phyloP scores from a whole-genome alignment of 1,140 invertebrate species.

The Zaprionus gabonicus region DNA sequence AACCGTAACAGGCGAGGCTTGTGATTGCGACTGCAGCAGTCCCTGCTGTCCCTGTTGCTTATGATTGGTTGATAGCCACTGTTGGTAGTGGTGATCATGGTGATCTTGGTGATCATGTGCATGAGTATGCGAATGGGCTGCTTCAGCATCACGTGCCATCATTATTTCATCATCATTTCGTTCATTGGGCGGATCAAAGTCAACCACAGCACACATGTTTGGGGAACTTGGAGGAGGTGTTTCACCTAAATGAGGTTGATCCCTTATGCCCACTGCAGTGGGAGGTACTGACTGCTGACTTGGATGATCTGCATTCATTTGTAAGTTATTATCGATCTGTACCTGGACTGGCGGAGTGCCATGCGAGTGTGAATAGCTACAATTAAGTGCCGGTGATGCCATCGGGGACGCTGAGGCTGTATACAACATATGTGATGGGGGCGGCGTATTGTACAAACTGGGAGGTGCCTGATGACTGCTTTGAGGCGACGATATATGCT shows the following conservation, averaged over 20 bases:
- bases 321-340: slow-evolving; percentile 25
- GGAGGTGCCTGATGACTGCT: slow-evolving; percentile 66
- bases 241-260: slow-evolving; percentile 65
- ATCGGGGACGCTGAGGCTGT: slow-evolving; percentile 73
- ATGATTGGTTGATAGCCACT: slow-evolving; percentile 58
- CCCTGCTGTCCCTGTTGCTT: slow-evolving; percentile 51
- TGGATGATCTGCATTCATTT: slow-evolving; percentile 24
- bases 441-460: slow-evolving; percentile 65
- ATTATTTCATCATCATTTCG: slow-evolving; percentile 1
- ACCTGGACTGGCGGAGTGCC: slow-evolving; percentile 49
- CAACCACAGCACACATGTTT: slow-evolving; percentile 66
- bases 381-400: slow-evolving; percentile 72
- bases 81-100: slow-evolving; percentile 55
- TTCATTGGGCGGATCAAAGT: slow-evolving; percentile 63
- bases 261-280: slow-evolving; percentile 29
- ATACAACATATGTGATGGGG: slow-evolving; percentile 67
- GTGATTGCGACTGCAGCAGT: background rate
- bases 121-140: slow-evolving; percentile 33
- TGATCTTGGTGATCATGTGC: slow-evolving; percentile 36
- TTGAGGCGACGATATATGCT: slow-evolving; percentile 64
- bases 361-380: slow-evolving; percentile 61
- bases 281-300: slow-evolving; percentile 22
- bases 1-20: slow-evolving; percentile 6
- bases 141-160: slow-evolving; percentile 12
- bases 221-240: slow-evolving; percentile 76